phyloP scores from a whole-genome alignment of 1,140 invertebrate genomes.

The Lasioglossum albipes region DNA sequence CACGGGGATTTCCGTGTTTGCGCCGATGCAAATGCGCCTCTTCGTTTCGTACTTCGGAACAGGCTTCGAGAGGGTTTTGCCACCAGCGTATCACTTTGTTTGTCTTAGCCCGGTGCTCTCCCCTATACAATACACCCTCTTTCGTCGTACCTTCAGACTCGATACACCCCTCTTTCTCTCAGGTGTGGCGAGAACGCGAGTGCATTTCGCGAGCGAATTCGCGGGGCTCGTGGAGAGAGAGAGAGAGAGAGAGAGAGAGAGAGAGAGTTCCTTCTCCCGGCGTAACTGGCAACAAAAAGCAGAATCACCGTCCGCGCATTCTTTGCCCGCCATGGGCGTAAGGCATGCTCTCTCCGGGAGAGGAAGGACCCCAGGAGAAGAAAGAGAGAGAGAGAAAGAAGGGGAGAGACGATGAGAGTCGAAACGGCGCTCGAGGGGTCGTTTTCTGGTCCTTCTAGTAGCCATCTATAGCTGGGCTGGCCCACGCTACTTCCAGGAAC shows the following conservation, averaged over 20 bases:
- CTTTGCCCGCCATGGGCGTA: slow-evolving; percentile 60
- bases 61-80: slow-evolving; percentile 13
- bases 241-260: too few species aligned
- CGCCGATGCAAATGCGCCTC: slow-evolving; percentile 37
- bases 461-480: slow-evolving; percentile 40
- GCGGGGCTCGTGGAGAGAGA: too few species aligned
- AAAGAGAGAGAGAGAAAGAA: slow-evolving; percentile 1
- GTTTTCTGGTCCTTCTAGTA: slow-evolving; percentile 35
- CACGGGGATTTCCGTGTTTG: slow-evolving; percentile 41
- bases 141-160: background rate
- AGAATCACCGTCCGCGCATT: slow-evolving; percentile 65
- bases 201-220: background rate
- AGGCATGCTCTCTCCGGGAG: slow-evolving; percentile 22
- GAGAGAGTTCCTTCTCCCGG: slow-evolving; percentile 42
- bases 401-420: background rate
- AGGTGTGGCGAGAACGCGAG: background rate
- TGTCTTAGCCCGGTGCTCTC: slow-evolving; percentile 5
- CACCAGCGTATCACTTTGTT: slow-evolving; percentile 29
- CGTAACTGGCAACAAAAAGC: slow-evolving; percentile 73
- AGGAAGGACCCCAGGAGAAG: slow-evolving; percentile 14
- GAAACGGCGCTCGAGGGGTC: slow-evolving; percentile 32
- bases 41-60: slow-evolving; percentile 29
- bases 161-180: slow-evolving; percentile 29
- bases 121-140: background rate
- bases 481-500: slow-evolving; percentile 57